These are phyloP conservation scores for Drosophila setifemur DNA, from an alignment of 1,140 invertebrate genomes.

Conservation along the genomic window DNA sequence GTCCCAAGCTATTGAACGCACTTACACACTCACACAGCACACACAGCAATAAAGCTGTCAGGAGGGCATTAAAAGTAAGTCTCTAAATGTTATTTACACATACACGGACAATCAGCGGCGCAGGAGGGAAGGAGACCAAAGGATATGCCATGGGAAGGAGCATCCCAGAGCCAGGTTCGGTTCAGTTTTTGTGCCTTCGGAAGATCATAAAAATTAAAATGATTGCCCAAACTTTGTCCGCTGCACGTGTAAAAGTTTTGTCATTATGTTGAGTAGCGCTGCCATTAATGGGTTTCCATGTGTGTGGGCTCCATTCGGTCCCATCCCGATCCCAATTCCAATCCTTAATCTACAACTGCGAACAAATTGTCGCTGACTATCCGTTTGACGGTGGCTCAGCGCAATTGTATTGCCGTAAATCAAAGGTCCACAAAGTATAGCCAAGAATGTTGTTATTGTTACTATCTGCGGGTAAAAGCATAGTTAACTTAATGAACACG, in stretches of 20 bases:
- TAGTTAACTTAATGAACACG: conserved; percentile 62
- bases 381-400: conserved; percentile 2
- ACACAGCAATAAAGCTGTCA: conserved; percentile 65
- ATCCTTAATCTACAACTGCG: conserved; percentile 33
- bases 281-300: conserved; percentile 62
- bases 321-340: background rate
- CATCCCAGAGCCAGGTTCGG: background rate
- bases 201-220: conserved; percentile 79
- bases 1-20: conserved; percentile 60
- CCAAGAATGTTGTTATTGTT: conserved; percentile 36
- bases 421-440: conserved; percentile 27
- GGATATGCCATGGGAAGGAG: conserved; percentile 1
- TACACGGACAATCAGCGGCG: conserved; percentile 23
- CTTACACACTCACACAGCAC: conserved; percentile 20
- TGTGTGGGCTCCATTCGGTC: background rate
- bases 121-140: conserved; percentile 1
- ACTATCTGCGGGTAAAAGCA: conserved; percentile 25
- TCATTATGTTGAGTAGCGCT: conserved; percentile 70
- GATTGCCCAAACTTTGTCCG: conserved; percentile 61
- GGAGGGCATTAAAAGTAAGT: conserved; percentile 69
- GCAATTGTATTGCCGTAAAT: conserved; percentile 46
- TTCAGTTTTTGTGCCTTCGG: conserved; percentile 32
- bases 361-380: conserved; percentile 24
- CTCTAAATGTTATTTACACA: conserved; percentile 70
- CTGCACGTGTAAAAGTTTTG: conserved; percentile 72